Base-by-base conservation (phyloP, 2,888 invertebrate genomes). In the Caradrina clavipalpis region DNA sequence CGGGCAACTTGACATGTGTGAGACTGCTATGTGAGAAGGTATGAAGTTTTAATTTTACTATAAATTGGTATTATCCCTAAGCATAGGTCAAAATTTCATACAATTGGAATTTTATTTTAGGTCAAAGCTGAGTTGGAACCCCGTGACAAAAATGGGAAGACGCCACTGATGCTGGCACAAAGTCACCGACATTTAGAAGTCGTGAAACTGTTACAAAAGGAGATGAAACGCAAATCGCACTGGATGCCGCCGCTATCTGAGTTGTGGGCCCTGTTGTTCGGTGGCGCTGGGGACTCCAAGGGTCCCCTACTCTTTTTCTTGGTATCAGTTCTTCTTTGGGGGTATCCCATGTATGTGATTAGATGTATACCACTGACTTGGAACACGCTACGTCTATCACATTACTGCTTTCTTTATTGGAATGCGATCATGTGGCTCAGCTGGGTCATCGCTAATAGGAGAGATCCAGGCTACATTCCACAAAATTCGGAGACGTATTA, bases 391-490 rank as follows among this genome's bases (percentile, higher is more conserved):
- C 97, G 98, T 0, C 97, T 98, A 0, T 98, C 98, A 0, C 99
- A 99, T 91, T 98, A 99, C 86, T 97, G 98, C 87, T 99, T 99
- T 91, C 97, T 99, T 77, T 98, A 98, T 87, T 98, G 98, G 98
- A 99, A 99, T 91, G 96, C 97, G 7, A 97, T 98, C 13, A 99
- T 99, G 99, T 99, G 99, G 99, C 95, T 99, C 13, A 98, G 98
- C 86, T 98, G 99, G 98, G 97, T 98, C 67, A 97, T 98, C 58
- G 98, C 99, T 6, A 99, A 98, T 88, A 97, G 98, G 21, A 97
- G 98, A 63, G 98, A 99, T 93, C 99, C 99, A 0, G 99, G 99
- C 19, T 99, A 98, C 88, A 97, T 99, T 70, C 98, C 98, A 0
- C 97, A 98, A 87, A 98, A 99, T 90, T 98, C 98, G 0, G 98